phyloP scores from a whole-genome alignment of 1,140 invertebrate genomes.

The Zaprionus taronus region DNA sequence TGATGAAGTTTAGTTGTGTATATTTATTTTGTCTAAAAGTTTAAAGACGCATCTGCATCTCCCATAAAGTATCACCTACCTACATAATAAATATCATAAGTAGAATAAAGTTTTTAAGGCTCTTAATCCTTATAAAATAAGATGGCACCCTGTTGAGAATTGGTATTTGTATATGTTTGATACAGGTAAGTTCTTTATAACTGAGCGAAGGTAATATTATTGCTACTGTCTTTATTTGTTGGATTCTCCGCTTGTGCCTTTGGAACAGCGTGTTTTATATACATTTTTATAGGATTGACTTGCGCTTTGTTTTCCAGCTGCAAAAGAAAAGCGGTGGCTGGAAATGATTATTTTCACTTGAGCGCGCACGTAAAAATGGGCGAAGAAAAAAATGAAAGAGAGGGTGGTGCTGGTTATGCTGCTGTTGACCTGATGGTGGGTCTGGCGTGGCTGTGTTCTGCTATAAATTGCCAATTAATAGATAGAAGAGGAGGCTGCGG shows the following conservation, averaged over 20 bases:
- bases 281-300: constrained; percentile 70
- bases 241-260: constrained; percentile 22
- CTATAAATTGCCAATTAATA: constrained; percentile 81
- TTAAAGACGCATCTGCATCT: too few species aligned
- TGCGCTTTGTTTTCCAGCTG: constrained; percentile 53
- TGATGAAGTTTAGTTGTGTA: background rate
- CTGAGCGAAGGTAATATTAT: background rate
- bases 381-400: background rate
- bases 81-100: too few species aligned
- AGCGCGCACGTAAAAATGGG: constrained; percentile 66
- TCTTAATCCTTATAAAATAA: background rate
- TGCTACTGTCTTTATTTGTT: constrained; percentile 6
- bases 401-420: constrained; percentile 1
- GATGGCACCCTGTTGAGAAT: background rate
- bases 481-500: constrained; percentile 48
- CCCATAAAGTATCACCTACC: too few species aligned
- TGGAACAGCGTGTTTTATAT: constrained; percentile 41
- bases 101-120: background rate
- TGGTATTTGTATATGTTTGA: background rate
- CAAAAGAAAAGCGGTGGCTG: constrained; percentile 63
- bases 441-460: constrained; percentile 37
- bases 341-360: constrained; percentile 83
- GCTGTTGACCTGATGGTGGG: constrained; percentile 15
- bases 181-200: background rate
- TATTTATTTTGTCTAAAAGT: background rate